Conservation (phyloP, 1,140 invertebrate genomes). For the Zaprionus ghesquierei region DNA sequence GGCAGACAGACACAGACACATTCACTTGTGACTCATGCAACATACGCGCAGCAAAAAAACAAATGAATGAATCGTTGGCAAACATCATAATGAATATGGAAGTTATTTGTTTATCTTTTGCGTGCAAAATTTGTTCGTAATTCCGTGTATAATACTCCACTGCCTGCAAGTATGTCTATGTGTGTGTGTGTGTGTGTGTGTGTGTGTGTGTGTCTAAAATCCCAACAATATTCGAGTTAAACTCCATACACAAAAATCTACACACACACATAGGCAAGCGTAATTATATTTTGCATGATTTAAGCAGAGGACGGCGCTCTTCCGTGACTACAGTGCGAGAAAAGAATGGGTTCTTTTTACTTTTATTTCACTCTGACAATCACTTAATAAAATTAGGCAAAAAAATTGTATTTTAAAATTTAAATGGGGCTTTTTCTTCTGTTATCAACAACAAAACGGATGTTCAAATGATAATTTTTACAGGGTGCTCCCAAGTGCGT, state of each 20-base stretch:
- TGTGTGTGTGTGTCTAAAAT: slow-evolving; percentile 5
- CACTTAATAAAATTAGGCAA: neutral
- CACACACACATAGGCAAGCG: slow-evolving; percentile 23
- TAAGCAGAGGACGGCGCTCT: slow-evolving; percentile 46
- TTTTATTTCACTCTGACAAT: neutral
- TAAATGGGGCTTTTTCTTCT: neutral
- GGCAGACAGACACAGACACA: neutral
- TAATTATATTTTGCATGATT: slow-evolving; percentile 57
- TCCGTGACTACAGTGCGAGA: slow-evolving; percentile 54
- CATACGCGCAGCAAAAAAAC: neutral
- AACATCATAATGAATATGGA: slow-evolving; percentile 34
- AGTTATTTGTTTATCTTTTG: slow-evolving; percentile 37
- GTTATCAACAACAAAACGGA: neutral
- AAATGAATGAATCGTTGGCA: slow-evolving; percentile 19
- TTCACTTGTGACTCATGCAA: slow-evolving; percentile 48
- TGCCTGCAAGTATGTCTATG: neutral
- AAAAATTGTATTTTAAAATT: neutral
- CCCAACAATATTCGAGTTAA: slow-evolving; percentile 22
- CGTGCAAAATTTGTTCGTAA: slow-evolving; percentile 25
- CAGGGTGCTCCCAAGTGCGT: neutral
- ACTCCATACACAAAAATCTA: neutral
- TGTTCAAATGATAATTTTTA: neutral
- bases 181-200: neutral
- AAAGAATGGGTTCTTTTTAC: neutral
- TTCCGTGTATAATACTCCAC: slow-evolving; percentile 16